These are phyloP conservation scores for Toxotes chatareus DNA, from an alignment of 2,113 vertebrate genomes.

Conservation along the genomic window DNA sequence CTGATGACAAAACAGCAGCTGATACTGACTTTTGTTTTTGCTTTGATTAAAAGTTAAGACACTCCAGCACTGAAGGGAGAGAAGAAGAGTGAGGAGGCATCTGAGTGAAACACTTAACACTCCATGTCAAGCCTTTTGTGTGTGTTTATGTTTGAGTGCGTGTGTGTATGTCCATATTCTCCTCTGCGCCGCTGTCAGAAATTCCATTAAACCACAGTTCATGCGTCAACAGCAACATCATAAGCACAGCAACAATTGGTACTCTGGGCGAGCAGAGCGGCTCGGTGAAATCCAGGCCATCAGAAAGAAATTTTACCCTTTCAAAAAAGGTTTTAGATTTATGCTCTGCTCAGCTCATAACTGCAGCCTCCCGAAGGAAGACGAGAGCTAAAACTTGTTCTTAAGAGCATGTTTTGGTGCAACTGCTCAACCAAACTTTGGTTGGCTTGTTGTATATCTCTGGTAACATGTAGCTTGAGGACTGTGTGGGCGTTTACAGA, in stretches of 20 bases:
- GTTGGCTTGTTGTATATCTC: not conserved
- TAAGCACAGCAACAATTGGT: conserved; percentile 7
- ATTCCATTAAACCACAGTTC: conserved; percentile 50
- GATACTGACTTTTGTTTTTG: conserved; percentile 14
- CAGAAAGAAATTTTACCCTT: conserved; percentile 22
- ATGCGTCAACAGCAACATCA: conserved; percentile 46
- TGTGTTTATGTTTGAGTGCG: conserved; percentile 4
- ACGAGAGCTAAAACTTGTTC: not conserved
- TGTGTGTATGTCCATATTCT: conserved; percentile 16
- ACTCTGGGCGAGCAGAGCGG: conserved; percentile 5
- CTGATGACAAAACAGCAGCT: not conserved
- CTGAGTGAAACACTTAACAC: not conserved
- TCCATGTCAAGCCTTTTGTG: not conserved
- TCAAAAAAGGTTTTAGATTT: conserved; percentile 21
- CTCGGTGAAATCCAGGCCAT: conserved; percentile 30
- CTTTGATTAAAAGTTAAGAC: conserved; percentile 43
- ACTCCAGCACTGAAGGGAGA: not conserved
- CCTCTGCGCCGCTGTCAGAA: conserved; percentile 40
- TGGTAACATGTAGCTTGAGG: not conserved
- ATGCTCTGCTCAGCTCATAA: conserved; percentile 8
- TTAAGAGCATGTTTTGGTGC: not conserved
- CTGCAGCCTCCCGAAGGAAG: conserved; percentile 1
- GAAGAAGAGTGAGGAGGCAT: not conserved
- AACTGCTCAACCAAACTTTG: not conserved
- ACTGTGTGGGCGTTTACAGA: no score